Base-by-base conservation (phyloP, 2,113 vertebrate genomes). In the Psophia crepitans region DNA sequence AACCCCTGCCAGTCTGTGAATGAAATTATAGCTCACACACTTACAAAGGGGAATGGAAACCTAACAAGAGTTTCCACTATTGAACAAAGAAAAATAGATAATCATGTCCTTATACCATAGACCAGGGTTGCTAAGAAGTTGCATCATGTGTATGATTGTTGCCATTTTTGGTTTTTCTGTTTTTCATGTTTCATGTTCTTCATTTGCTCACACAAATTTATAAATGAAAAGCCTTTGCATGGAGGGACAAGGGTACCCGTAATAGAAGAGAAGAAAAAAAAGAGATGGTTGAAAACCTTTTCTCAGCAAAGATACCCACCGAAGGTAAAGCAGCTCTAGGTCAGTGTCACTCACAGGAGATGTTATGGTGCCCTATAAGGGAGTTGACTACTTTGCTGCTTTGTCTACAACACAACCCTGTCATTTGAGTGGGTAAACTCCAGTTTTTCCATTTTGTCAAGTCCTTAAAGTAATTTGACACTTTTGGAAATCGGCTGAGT, bases 341-440 rank as follows among this genome's bases (percentile, higher is more conserved):
- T 2, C 79, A 32, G 24, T 71, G 43, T n/a, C 39, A n/a, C 35
- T 84, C 49, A 33, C 4, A 35, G 23, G 13, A 61, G 17, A 69
- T 41, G 39, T 39, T 57, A 24, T 11, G 57, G 3, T 48, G 28
- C 5, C 17, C 33, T 7, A 13, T 53, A 53, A 8, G 4, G n/a
- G 23, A 60, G 33, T 2, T 14, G 10, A 95, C 2, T 6, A 14
- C 58, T 53, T 89, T 44, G 48, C 11, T 33, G 9, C 53, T 56
- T 68, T 18, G 23, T 56, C 48, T 73, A 44, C 64, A 60, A 11
- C 0, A 1, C 27, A 82, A 27, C 2, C 7, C 7, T 75, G 8
- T 35, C 20, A 69, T 30, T 19, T 39, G 6, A 60, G 18, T 0
- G 0, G 7, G 18, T 8, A 60, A 69, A 14, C 26, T 69, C 28